These are phyloP conservation scores for Drosophila pseudotakahashii DNA, from an alignment of 2,888 invertebrate genomes.

Conservation along the genomic window DNA sequence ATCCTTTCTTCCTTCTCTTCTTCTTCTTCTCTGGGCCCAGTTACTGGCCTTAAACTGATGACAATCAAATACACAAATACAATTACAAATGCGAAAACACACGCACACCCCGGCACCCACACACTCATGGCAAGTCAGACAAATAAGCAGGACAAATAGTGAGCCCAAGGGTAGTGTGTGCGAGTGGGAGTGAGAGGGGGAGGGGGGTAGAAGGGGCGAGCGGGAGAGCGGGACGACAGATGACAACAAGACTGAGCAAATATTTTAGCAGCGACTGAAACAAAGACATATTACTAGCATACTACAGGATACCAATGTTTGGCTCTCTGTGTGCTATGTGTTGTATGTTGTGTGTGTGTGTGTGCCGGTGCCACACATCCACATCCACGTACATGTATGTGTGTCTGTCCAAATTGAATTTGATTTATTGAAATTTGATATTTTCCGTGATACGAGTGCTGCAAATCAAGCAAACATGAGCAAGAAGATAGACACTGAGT, in stretches of 20 bases:
- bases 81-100: slow-evolving; percentile 72
- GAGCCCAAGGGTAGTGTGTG: slow-evolving; percentile 12
- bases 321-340: neutral
- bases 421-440: slow-evolving; percentile 83
- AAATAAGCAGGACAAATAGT: slow-evolving; percentile 71
- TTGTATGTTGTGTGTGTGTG: slow-evolving; percentile 13
- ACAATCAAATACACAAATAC: slow-evolving; percentile 81
- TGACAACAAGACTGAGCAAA: slow-evolving; percentile 72
- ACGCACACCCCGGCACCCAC: slow-evolving; percentile 36
- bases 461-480: slow-evolving; percentile 77
- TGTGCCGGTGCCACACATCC: slow-evolving; percentile 17
- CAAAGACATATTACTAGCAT: slow-evolving; percentile 75
- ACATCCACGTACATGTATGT: slow-evolving; percentile 42
- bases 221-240: slow-evolving; percentile 13
- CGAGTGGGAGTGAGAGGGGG: slow-evolving; percentile 13
- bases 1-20: slow-evolving; percentile 20
- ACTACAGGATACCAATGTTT: slow-evolving; percentile 38
- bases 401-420: slow-evolving; percentile 79
- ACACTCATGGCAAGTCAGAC: slow-evolving; percentile 52
- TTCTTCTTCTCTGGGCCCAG: slow-evolving; percentile 11
- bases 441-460: slow-evolving; percentile 77
- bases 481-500: slow-evolving; percentile 36
- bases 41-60: slow-evolving; percentile 72
- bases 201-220: slow-evolving; percentile 3
- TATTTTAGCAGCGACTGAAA: slow-evolving; percentile 74